Base-by-base conservation (phyloP, 2,113 vertebrate genomes). In the Macrotis lagotis region DNA sequence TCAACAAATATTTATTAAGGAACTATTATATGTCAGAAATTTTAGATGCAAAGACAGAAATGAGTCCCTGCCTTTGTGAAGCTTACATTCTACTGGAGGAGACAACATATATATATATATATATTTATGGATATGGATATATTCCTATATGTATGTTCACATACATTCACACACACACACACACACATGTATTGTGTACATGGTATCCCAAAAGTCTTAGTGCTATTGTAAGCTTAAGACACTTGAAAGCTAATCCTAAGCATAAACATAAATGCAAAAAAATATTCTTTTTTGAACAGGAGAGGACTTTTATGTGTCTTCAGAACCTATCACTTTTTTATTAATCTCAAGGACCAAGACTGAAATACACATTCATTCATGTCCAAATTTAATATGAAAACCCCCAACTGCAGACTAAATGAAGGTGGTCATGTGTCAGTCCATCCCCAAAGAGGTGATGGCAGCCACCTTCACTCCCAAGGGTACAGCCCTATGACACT, bases 301-400 rank as follows among this genome's bases (percentile, higher is more conserved):
- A 90, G 31, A 59, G 50, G 83, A 90, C 47, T 31, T 91, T 88
- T 26, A 3, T 94, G 50, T 92, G n/a, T 88, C n/a, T 88, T 94
- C 93, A 94, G 59, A 94, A 19, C 48, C 93, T 50, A 14, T 53
- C 90, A 91, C 91, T 53, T 74, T n/a, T 74, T 12, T 25, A 50
- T 89, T 59, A 93, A 97, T 50, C 47, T 88, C 90, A 94, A 93
- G 88, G 94, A 52, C 8, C 55, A 59, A 59, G 22, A 74, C 37
- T 22, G 16, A 74, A 6, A 44, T 16, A 74, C 6, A 6, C 37
- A n/a, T n/a, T n/a, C 8, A 51, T 22, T 51, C 51, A 91, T 37
- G 8, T 50, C 47, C 48, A 93, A 91, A 89, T 48, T 37, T 48
- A 96, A 95, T 28, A 3, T 93, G 93, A 94, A 95, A 88, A 92